Base-by-base conservation (phyloP, 2,888 invertebrate genomes). In the Dynastes hyllus region DNA sequence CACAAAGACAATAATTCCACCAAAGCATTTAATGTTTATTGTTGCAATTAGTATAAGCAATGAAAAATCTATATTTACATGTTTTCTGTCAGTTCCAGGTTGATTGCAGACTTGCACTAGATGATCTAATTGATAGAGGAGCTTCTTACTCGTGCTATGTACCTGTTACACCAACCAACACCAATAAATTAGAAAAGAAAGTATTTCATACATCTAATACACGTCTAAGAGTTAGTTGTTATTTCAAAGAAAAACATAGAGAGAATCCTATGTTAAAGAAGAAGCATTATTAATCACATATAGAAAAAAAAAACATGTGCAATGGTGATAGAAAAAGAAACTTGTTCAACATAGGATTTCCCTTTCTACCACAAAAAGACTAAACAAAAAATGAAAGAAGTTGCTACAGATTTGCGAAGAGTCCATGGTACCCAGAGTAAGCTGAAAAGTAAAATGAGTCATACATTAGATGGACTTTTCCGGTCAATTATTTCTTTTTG, bases 91-190 rank as follows among this genome's bases (percentile, higher is more conserved):
- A 86, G 94, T 93, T 88, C 95, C 95, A 85, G 96, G 95, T 89
- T 97, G 97, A 92, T 97, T 97, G 92, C 97, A 97, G 88, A 97
- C 96, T 93, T 97, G 97, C 86, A 97, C 97, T 90, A 98, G 92
- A 89, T 97, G 97, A 90, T 98, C 97, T 88, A 98, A 92, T 90
- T 98, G 97, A 90, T 97, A 97, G 85, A 98, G 93, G 87, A 98
- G 92, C 91, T 97, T 97, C 92, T 98, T 97, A 91, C 97, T 97
- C 85, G 97, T 97, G 86, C 96, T 97, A 91, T 98, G 97, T 86
- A 96, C 96, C 95, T 96, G 90, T 81, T 88, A 88, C 86, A 86
- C 81, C 86, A 84, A 87, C 88, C 87, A 88, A 87, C 87, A 87
- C 88, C 88, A 83, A 77, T n/a, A 79, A 77, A 77, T 66, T 71